Percentiles rank a stretch among this genome's conserved stretches.
These are phyloP conservation scores for Antitype chi DNA, from an alignment of 2,888 invertebrate genomes.

Conservation along the genomic window DNA sequence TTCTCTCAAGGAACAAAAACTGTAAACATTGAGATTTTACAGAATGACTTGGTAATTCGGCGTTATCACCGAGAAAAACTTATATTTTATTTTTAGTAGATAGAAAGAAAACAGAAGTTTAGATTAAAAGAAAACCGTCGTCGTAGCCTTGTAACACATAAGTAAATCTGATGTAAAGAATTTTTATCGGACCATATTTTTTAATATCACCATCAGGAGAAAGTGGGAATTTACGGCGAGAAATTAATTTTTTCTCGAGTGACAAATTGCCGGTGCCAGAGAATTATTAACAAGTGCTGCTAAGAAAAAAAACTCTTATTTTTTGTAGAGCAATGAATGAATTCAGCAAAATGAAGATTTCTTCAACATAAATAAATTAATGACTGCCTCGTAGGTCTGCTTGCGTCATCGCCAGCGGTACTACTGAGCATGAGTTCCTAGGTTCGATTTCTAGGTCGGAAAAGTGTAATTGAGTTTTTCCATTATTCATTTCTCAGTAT, in stretches of 20 bases:
- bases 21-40: background rate
- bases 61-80: background rate
- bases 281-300: constrained; percentile 29
- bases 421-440: too few relatives aligned
- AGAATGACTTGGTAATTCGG: background rate
- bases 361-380: background rate
- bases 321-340: constrained; percentile 7
- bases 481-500: too few relatives aligned
- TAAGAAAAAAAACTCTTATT: constrained; percentile 8
- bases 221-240: constrained; percentile 33
- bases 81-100: background rate
- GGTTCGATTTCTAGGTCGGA: background rate
- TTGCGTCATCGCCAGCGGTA: background rate
- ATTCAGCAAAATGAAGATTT: constrained; percentile 2
- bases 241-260: constrained; percentile 43
- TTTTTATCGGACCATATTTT: constrained; percentile 46
- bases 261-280: constrained; percentile 46
- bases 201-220: constrained; percentile 44
- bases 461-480: background rate
- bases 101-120: too few relatives aligned
- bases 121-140: too few relatives aligned
- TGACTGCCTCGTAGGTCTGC: too few relatives aligned
- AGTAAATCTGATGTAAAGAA: constrained; percentile 42
- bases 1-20: too few relatives aligned
- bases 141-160: constrained; percentile 3